Conservation (phyloP, 1,140 invertebrate genomes). For the Aphelenchoides fujianensis region DNA sequence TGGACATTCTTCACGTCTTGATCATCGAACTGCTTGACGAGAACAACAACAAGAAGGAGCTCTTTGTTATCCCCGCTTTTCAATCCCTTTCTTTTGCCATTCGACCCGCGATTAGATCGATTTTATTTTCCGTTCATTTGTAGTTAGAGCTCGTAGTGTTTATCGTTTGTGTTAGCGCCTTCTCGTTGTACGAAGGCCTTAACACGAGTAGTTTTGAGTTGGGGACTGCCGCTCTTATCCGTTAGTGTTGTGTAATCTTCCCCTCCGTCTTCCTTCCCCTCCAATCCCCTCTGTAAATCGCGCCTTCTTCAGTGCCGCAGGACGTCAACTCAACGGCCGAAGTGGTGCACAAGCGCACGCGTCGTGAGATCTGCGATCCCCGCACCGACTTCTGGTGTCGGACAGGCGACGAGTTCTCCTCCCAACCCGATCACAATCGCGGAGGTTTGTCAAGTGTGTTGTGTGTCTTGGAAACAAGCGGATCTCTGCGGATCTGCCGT, state of each 20-base stretch:
- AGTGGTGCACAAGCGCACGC: constrained; percentile 12
- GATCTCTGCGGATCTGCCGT: constrained; percentile 20
- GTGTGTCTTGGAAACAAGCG: constrained; percentile 8
- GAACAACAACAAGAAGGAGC: too few relatives aligned
- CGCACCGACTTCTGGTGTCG: constrained; percentile 61
- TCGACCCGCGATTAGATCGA: too few relatives aligned
- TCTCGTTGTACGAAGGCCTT: neutral
- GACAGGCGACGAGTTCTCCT: constrained; percentile 31
- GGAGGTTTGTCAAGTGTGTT: constrained; percentile 47
- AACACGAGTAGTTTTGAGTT: constrained; percentile 5
- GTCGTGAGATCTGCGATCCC: constrained; percentile 56
- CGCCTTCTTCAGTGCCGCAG: neutral
- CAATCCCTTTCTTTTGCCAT: too few relatives aligned
- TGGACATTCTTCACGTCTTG: too few relatives aligned
- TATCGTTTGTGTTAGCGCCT: too few relatives aligned
- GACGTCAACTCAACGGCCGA: neutral
- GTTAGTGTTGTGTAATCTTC: too few relatives aligned
- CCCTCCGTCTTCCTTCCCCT: neutral
- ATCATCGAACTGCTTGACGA: too few relatives aligned
- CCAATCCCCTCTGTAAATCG: neutral
- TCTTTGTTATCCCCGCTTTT: too few relatives aligned
- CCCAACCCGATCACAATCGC: constrained; percentile 20
- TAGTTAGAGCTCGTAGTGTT: too few relatives aligned
- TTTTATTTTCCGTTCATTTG: too few relatives aligned
- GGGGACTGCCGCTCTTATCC: too few relatives aligned